These are phyloP conservation scores for Amblyteles armatorius DNA, from an alignment of 2,888 invertebrate species.

Conservation along the genomic window DNA sequence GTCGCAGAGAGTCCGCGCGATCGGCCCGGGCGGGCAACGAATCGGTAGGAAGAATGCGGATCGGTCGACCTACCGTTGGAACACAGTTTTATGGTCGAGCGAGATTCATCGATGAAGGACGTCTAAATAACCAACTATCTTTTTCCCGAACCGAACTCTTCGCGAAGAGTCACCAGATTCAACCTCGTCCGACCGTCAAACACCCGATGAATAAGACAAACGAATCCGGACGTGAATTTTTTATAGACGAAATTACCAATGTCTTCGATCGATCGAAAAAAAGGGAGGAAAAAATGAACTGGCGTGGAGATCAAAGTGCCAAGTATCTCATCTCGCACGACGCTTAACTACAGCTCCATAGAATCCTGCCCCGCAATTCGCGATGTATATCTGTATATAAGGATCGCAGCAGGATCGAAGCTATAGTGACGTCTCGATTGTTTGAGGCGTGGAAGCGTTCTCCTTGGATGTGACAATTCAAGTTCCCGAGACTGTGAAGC, in stretches of 20 bases:
- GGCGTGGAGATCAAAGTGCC: neutral
- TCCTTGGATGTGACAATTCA: slow-evolving; percentile 83
- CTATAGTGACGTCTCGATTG: slow-evolving; percentile 76
- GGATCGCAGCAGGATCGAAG: slow-evolving; percentile 60
- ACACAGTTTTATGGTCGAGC: neutral
- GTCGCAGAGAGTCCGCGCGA: slow-evolving; percentile 26
- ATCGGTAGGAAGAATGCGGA: slow-evolving; percentile 12
- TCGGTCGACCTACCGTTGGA: neutral
- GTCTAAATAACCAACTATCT: neutral
- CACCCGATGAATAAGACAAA: no score
- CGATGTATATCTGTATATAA: neutral
- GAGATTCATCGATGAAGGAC: neutral
- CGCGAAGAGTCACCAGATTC: neutral
- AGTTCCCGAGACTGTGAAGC: slow-evolving; percentile 82
- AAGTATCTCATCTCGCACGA: neutral
- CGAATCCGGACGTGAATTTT: no score
- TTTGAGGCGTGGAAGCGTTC: slow-evolving; percentile 81
- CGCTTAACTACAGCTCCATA: neutral
- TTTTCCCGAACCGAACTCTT: neutral
- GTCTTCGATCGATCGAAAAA: neutral
- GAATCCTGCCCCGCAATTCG: slow-evolving; percentile 1
- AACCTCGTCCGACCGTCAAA: no score
- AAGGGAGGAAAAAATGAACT: neutral
- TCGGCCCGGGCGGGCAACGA: neutral
- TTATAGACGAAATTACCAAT: neutral